Evolutionary conservation across 2,113 vertebrate genomes (phyloP).

Genomic region (Psittacara wagleri): DNA sequence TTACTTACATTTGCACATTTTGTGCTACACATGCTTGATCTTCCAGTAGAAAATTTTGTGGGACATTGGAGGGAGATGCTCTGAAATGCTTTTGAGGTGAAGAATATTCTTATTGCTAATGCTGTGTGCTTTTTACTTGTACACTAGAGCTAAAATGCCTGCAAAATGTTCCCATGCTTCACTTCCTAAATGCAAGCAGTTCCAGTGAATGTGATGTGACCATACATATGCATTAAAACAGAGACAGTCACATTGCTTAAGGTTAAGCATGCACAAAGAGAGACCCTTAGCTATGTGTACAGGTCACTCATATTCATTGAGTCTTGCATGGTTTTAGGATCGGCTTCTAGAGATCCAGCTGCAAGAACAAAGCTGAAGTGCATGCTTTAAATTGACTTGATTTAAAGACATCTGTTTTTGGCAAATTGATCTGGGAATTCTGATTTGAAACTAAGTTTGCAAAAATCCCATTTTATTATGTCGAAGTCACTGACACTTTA

Average conservation of each 20-base stretch:
- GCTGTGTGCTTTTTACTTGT: not conserved
- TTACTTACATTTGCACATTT: accelerated
- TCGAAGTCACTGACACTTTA: not conserved
- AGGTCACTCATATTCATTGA: not conserved
- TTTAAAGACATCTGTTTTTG: accelerated
- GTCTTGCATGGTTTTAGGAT: not conserved
- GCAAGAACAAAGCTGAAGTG: not conserved
- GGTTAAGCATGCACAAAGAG: not conserved
- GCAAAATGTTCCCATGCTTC: not conserved
- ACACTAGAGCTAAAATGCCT: not conserved
- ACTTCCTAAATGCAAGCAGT: not conserved
- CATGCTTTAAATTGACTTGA: not conserved
- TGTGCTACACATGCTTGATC: not conserved
- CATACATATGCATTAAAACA: not conserved
- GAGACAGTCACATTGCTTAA: not conserved
- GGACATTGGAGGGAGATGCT: not conserved
- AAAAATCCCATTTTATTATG: not conserved
- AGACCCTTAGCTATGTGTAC: not conserved
- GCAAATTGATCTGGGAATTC: not conserved
- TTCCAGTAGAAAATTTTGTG: not conserved
- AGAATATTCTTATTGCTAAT: not conserved
- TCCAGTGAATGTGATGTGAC: not conserved
- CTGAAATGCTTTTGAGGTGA: not conserved
- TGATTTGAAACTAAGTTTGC: not conserved
- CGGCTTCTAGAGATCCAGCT: not conserved